Conservation (phyloP, 2,888 invertebrate species). For the Cataglyphis albicans region DNA sequence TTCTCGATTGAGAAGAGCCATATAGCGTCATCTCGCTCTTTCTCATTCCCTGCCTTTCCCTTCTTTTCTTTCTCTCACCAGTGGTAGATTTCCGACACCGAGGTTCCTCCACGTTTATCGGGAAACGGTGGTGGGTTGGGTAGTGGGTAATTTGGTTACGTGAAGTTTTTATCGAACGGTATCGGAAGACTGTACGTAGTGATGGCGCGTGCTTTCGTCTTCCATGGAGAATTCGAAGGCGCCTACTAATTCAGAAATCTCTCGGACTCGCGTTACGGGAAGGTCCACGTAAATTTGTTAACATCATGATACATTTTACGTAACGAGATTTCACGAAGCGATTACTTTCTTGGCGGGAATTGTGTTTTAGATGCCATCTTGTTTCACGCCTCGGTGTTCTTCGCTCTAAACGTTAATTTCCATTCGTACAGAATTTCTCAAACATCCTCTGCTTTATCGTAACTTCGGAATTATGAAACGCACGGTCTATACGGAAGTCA, state of each 20-base stretch:
- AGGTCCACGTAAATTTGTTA: constrained; percentile 38
- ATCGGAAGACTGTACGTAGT: constrained; percentile 61
- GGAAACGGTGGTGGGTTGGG: constrained; percentile 65
- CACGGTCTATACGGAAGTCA: constrained; percentile 24
- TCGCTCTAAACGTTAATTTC: constrained; percentile 19
- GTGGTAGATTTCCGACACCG: constrained; percentile 64
- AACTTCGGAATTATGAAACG: constrained; percentile 37
- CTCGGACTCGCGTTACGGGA: constrained; percentile 14
- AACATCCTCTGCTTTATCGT: constrained; percentile 24
- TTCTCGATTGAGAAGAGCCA: constrained; percentile 67
- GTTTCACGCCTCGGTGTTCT: constrained; percentile 28
- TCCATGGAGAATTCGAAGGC: constrained; percentile 54
- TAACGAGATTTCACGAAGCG: constrained; percentile 26
- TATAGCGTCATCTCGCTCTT: constrained; percentile 51
- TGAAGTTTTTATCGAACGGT: constrained; percentile 72
- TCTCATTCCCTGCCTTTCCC: neutral
- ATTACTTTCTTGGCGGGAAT: constrained; percentile 15
- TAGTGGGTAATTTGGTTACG: constrained; percentile 74
- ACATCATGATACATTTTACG: constrained; percentile 30
- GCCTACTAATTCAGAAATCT: constrained; percentile 56
- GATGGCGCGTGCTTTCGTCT: constrained; percentile 54
- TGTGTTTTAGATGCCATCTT: constrained; percentile 21
- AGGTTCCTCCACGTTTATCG: constrained; percentile 68
- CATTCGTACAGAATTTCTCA: constrained; percentile 43
- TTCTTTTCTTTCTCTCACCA: constrained; percentile 24